phyloP scores from a whole-genome alignment of 2,113 vertebrate genomes.

The Anser brachyrhynchus region DNA sequence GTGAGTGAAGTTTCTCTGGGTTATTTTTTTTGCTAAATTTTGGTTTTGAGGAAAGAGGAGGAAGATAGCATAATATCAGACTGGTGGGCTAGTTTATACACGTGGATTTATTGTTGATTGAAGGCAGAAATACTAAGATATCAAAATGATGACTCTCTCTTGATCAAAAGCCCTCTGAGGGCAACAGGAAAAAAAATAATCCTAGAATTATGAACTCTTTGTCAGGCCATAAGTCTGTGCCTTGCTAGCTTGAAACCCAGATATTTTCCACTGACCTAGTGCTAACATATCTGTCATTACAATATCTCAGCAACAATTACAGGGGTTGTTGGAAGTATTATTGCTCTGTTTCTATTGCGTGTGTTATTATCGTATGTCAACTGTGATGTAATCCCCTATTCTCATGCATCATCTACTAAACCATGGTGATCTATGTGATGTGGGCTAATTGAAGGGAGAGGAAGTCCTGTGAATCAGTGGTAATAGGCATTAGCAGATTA shows the following conservation, averaged over 20 bases:
- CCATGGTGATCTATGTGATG: background rate
- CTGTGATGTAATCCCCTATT: background rate
- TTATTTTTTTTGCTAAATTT: background rate
- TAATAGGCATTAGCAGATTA: slow-evolving; percentile 2
- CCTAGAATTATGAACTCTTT: background rate
- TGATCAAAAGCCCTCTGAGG: background rate
- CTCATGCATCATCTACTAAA: background rate
- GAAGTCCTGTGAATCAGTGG: background rate
- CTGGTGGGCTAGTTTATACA: background rate
- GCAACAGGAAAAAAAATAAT: background rate
- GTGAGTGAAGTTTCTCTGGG: background rate
- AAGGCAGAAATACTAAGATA: background rate
- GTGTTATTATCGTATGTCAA: background rate
- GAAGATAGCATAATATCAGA: background rate
- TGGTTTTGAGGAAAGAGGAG: background rate
- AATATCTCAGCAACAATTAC: background rate
- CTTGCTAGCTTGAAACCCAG: background rate
- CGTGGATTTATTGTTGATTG: background rate
- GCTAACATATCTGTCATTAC: background rate
- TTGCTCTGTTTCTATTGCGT: background rate
- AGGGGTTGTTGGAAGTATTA: background rate
- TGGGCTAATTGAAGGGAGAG: slow-evolving; percentile 40
- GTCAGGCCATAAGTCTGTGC: background rate
- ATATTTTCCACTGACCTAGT: background rate
- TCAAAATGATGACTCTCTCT: background rate